Evolutionary conservation across 1,140 invertebrate species (phyloP).

Genomic region (Apis mellifera): Amel_HAv3.1 CM009941.2:15624001-15624500

Average conservation of each 20-base stretch:
- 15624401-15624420: not conserved
- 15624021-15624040: constrained; percentile 11
- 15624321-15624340: not conserved
- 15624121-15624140: too few relatives aligned
- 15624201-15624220: constrained; percentile 93
- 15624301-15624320: not conserved
- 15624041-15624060: not conserved
- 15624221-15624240: constrained; percentile 96
- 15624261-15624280: constrained; percentile 94
- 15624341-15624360: not conserved
- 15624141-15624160: too few relatives aligned
- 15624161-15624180: constrained; percentile 89
- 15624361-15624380: not conserved
- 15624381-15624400: not conserved
- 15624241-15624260: constrained; percentile 96
- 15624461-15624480: constrained; percentile 10
- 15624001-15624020: constrained; percentile 90
- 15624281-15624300: constrained; percentile 85
- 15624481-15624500: constrained; percentile 6
- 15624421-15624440: not conserved
- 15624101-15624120: not conserved
- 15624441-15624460: constrained; percentile 19
- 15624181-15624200: constrained; percentile 94
- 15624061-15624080: not conserved
- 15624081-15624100: not conserved